A percentile compares a stretch with the other conserved stretches of the same genome.
Conservation (phyloP, 2,797 vertebrate genomes). For the Eulemur albifrons region DNA sequence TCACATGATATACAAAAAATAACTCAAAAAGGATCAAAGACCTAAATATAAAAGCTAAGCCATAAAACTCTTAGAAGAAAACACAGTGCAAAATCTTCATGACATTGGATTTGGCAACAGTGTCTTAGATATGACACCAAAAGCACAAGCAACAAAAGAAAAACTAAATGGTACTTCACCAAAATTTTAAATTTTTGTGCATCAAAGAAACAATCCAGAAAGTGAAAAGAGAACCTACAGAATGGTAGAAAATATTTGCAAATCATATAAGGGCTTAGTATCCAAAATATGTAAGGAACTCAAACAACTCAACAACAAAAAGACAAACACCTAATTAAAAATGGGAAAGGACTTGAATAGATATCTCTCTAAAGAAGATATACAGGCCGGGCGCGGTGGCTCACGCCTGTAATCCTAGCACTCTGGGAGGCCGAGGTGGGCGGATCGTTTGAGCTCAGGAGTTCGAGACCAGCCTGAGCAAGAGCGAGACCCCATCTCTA, state of each 20-base stretch:
- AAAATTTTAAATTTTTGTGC: not conserved
- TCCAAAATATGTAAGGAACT: not conserved
- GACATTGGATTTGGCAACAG: not conserved
- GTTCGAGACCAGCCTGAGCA: no score
- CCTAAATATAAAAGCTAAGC: not conserved
- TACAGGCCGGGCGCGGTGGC: no score
- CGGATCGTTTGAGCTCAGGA: no score
- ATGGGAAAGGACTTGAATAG: not conserved
- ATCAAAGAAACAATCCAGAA: not conserved
- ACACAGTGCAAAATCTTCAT: not conserved
- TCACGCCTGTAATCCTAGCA: no score
- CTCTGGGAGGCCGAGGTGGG: no score
- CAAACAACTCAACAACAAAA: not conserved
- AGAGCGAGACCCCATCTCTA: no score
- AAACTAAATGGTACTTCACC: not conserved
- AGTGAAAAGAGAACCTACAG: not conserved
- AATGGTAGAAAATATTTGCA: not conserved
- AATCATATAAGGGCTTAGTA: not conserved
- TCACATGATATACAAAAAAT: not conserved
- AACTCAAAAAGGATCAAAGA: not conserved
- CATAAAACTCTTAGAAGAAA: slow-evolving; percentile 2
- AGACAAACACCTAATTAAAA: not conserved
- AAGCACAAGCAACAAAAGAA: not conserved
- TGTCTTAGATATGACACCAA: not conserved
- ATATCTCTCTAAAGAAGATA: not conserved